Conservation (phyloP, 2,797 vertebrate species). For the Ctenochaetus hawaiiensis region DNA sequence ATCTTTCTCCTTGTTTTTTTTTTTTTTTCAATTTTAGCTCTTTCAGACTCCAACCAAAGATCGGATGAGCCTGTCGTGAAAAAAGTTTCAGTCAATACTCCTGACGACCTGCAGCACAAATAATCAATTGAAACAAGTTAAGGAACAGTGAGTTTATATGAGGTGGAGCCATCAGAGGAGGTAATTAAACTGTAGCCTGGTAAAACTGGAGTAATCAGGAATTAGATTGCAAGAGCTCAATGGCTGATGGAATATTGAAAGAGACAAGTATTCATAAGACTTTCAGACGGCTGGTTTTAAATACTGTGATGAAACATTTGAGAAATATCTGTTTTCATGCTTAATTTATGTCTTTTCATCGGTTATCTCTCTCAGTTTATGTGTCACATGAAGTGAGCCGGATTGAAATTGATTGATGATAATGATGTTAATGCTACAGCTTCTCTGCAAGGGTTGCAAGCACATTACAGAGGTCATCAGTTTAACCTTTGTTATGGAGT, state of each 20-base stretch:
- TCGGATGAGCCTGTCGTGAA: constrained; percentile 8
- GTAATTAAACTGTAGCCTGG: constrained; percentile 21
- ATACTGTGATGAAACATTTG: not conserved
- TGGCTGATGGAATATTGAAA: constrained; percentile 36
- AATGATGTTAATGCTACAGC: constrained; percentile 25
- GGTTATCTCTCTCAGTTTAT: constrained; percentile 1
- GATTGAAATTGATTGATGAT: constrained; percentile 29
- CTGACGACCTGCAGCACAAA: constrained; percentile 15
- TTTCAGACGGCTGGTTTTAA: constrained; percentile 5
- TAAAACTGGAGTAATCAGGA: constrained; percentile 37
- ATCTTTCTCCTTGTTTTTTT: not conserved
- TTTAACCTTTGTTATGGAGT: constrained; percentile 27
- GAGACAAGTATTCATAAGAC: constrained; percentile 15
- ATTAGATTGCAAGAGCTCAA: constrained; percentile 40
- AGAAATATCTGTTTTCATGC: constrained; percentile 20
- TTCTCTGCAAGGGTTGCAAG: constrained; percentile 6
- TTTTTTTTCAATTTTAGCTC: constrained; percentile 23
- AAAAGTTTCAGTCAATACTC: constrained; percentile 24
- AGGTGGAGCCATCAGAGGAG: constrained; percentile 6
- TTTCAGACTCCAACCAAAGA: constrained; percentile 28
- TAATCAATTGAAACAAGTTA: constrained; percentile 20
- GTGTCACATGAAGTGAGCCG: not conserved
- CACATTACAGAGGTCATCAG: constrained; percentile 38
- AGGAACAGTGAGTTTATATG: not conserved
- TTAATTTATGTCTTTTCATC: constrained; percentile 1